Conservation (phyloP, 92 coral and sea anemone species). For the Umimayanthus kanabou region DNA sequence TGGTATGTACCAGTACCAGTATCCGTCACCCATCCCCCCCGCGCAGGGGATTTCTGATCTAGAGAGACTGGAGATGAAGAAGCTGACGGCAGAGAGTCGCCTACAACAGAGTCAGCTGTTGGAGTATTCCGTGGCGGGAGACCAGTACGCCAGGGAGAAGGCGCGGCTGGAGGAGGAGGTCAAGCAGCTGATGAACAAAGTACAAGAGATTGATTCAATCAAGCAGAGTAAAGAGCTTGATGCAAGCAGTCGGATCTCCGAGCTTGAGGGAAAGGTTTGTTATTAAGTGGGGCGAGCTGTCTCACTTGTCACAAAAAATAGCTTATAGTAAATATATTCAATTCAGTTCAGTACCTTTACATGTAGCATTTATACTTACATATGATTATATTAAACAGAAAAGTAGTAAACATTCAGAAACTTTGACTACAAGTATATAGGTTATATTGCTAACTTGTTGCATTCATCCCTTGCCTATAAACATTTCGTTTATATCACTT, state of each 20-base stretch:
- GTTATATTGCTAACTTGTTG: too few species aligned
- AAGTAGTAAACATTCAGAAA: too few species aligned
- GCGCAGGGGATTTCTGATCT: constrained; percentile 36
- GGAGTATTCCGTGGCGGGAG: constrained; percentile 62
- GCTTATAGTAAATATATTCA: too few species aligned
- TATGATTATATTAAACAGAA: too few species aligned
- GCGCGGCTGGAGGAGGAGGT: constrained; percentile 73
- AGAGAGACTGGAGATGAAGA: constrained; percentile 58
- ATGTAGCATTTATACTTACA: too few species aligned
- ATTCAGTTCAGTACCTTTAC: too few species aligned
- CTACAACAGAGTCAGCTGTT: constrained; percentile 51
- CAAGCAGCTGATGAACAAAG: constrained; percentile 71
- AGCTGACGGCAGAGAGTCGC: constrained; percentile 55
- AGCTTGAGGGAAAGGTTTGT: constrained; percentile 84
- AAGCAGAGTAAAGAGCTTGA: constrained; percentile 68
- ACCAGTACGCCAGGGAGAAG: constrained; percentile 59
- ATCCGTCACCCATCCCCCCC: constrained; percentile 27
- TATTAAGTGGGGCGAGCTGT: too few species aligned
- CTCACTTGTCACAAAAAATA: too few species aligned
- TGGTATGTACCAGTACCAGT: constrained; percentile 28
- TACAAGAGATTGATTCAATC: constrained; percentile 69
- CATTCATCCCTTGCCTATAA: too few species aligned
- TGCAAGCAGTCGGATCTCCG: constrained; percentile 65
- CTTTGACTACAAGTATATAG: too few species aligned
- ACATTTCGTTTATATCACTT: too few species aligned